These are phyloP conservation scores for Mormyrus hasselquistii DNA, from an alignment of 2,797 vertebrate species.

Conservation along the genomic window DNA sequence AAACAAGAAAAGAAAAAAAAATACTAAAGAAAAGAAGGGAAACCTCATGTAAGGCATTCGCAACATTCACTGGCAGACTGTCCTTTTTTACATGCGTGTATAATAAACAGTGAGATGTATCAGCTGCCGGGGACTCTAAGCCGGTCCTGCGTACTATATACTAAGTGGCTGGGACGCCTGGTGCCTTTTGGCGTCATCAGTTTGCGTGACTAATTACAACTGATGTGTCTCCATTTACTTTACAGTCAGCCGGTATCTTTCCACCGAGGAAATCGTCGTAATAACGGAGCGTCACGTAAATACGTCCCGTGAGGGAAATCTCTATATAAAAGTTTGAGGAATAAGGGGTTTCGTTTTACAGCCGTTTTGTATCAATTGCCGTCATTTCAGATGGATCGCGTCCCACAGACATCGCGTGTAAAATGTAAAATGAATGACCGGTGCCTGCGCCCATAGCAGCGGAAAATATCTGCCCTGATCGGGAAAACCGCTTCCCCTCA, in stretches of 20 bases:
- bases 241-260: neutral
- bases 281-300: neutral
- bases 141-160: neutral
- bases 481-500: neutral
- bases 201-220: neutral
- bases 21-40: slow-evolving; percentile 37
- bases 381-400: neutral
- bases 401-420: neutral
- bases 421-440: neutral
- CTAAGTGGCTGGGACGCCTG: neutral
- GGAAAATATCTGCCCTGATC: neutral
- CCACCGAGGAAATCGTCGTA: neutral
- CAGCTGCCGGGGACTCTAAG: slow-evolving; percentile 28
- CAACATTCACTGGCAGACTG: slow-evolving; percentile 84
- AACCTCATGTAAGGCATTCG: slow-evolving; percentile 74
- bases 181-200: neutral
- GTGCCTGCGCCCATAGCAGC: neutral
- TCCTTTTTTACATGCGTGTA: slow-evolving; percentile 77
- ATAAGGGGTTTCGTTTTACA: neutral
- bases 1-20: slow-evolving; percentile 33
- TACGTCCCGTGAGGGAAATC: neutral
- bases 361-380: neutral
- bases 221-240: neutral
- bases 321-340: neutral
- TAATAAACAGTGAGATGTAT: slow-evolving; percentile 54